Percentiles rank a stretch among this genome's conserved stretches.
These are phyloP conservation scores for Eubasilissa splendida DNA, from an alignment of 2,888 invertebrate species.

Conservation along the genomic window DNA sequence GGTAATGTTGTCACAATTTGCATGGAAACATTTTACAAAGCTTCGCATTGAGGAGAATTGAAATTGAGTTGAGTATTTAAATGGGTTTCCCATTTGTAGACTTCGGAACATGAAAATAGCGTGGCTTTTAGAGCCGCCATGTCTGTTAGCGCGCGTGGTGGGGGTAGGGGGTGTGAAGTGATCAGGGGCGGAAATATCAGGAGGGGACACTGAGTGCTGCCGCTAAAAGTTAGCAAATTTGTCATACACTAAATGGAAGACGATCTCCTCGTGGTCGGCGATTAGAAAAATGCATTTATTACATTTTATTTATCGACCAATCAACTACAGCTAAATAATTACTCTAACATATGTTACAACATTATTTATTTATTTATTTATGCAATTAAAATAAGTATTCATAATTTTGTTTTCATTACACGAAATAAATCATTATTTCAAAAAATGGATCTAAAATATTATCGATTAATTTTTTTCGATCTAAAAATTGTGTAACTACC, in stretches of 20 bases:
- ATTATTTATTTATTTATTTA: too few species aligned
- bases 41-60: conserved; percentile 71
- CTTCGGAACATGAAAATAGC: conserved; percentile 73
- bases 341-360: too few species aligned
- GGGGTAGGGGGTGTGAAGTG: conserved; percentile 18
- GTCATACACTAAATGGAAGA: conserved; percentile 56
- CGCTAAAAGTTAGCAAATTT: conserved; percentile 57
- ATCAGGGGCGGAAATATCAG: conserved; percentile 18
- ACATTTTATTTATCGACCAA: too few species aligned
- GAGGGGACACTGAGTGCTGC: conserved; percentile 52
- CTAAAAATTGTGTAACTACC: too few species aligned
- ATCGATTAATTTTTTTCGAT: too few species aligned
- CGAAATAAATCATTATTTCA: too few species aligned
- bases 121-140: conserved; percentile 71
- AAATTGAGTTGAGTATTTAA: conserved; percentile 73
- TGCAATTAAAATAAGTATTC: too few species aligned
- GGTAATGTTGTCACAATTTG: conserved; percentile 34
- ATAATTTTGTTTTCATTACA: too few species aligned
- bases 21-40: conserved; percentile 63
- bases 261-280: conserved; percentile 16
- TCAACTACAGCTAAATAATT: too few species aligned
- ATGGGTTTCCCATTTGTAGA: conserved; percentile 73
- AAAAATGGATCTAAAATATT: too few species aligned
- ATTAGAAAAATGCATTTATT: too few species aligned
- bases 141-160: conserved; percentile 60